Conservation (phyloP, 2,113 vertebrate genomes). For the Pterocles orientalis region DNA sequence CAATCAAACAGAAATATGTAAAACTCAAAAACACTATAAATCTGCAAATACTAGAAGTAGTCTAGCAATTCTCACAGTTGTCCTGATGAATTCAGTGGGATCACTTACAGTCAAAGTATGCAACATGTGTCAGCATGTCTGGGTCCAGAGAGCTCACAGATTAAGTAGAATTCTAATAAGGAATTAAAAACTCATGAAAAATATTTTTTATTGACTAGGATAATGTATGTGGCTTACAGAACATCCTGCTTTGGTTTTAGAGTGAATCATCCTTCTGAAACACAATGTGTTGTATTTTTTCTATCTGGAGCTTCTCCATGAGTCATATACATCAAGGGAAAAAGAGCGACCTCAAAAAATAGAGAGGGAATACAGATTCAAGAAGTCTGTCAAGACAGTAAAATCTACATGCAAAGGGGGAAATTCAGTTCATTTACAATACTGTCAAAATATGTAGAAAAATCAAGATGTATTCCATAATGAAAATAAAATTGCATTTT, state of each 20-base stretch:
- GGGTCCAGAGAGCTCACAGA: background rate
- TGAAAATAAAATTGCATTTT: background rate
- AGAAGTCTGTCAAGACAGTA: background rate
- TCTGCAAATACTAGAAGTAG: background rate
- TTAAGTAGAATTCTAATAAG: background rate
- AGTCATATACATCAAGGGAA: background rate
- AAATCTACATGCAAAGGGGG: background rate
- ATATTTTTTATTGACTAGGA: background rate
- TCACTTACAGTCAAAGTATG: rapidly evolving
- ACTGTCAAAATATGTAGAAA: background rate
- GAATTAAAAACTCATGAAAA: background rate
- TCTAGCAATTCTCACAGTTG: background rate
- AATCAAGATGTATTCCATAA: background rate
- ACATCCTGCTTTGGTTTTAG: background rate
- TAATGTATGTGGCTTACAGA: background rate
- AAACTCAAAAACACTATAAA: background rate
- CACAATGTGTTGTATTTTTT: background rate
- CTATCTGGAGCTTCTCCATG: background rate
- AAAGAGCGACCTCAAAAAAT: background rate
- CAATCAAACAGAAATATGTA: background rate
- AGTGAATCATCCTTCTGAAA: background rate
- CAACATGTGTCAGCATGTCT: rapidly evolving
- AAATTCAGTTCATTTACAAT: background rate
- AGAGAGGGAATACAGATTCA: background rate
- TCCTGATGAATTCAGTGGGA: background rate